Percentiles rank a stretch among this genome's conserved stretches.
These are phyloP conservation scores for Ormia ochracea DNA, from an alignment of 2,888 invertebrate species.

Conservation along the genomic window DNA sequence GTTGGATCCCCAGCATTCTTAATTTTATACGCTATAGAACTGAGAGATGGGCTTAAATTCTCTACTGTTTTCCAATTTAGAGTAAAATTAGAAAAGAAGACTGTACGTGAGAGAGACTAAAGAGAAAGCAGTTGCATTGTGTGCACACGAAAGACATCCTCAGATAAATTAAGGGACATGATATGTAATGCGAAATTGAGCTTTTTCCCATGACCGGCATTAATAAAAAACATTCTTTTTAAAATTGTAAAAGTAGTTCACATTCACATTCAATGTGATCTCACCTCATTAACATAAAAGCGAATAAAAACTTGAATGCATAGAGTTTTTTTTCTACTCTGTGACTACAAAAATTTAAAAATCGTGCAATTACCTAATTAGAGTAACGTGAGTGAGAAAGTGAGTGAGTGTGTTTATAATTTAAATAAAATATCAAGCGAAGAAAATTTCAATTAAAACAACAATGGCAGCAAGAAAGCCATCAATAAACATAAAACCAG, in stretches of 20 bases:
- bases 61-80: no score
- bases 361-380: slow-evolving; percentile 56
- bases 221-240: background rate
- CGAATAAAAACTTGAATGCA: background rate
- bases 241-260: background rate
- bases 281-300: background rate
- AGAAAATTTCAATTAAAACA: background rate
- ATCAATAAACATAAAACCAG: background rate
- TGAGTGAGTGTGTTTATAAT: slow-evolving; percentile 1
- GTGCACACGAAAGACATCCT: no score
- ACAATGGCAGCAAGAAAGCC: background rate
- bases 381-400: slow-evolving; percentile 30
- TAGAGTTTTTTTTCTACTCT: background rate
- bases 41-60: no score
- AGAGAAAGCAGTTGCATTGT: no score
- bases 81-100: no score
- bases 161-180: no score
- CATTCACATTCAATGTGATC: background rate
- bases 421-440: slow-evolving; percentile 25
- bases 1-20: no score
- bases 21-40: no score
- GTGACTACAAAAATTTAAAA: slow-evolving; percentile 11
- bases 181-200: no score
- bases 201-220: background rate
- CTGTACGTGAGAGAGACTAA: no score